Base-by-base conservation (phyloP, 37 sponge, comb jelly and placozoan species). In the Halisarca cf. caerulea region DNA sequence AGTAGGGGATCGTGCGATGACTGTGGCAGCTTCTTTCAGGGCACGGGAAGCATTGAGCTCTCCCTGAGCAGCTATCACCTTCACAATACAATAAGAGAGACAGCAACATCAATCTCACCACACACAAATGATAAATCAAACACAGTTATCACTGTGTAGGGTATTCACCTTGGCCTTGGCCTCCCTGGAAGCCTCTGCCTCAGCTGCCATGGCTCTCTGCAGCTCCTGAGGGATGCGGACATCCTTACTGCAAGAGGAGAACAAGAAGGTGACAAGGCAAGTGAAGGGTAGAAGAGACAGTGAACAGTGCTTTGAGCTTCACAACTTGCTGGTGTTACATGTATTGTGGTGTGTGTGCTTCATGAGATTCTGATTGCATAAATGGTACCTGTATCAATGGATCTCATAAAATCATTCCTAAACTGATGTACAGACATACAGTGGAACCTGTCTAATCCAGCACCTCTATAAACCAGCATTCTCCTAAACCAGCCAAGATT, bases 181-280 rank as follows among this genome's bases (percentile, higher is more conserved):
- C 47, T 98, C 99, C 14, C 99, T 84, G 41, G 89, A 59, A 71
- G 99, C 96, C 42, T 98, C 96, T 33, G 99, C 99, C 81, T 98
- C 99, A 6, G 99, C 99, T 59, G 99, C 99, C 99, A 98, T 94
- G 4, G 95, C 94, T 62, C 99, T 78, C 59, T 94, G 95, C 61
- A 98, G 68, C 51, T 96, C 86, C 35, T 64, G 83, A 23, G 99
- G 97, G 39, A 98, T 93, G 47, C 95, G 86, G 23, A 98, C 96
- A 86, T 98, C 99, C 78, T 98, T 98, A 59, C 94, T 95, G 60
- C 61, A 87, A 25, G 41, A 36, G 15, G 3, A 62, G 5, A 61
- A 9, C 5, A 5, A 61, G 28, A 61, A 23, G 15, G 20, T 20
- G 20, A 61, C 64, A 55, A 55, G 17, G 17, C 17, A 55, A 11